Conservation (phyloP, 1,140 invertebrate genomes). For the Drosophila pachea region DNA sequence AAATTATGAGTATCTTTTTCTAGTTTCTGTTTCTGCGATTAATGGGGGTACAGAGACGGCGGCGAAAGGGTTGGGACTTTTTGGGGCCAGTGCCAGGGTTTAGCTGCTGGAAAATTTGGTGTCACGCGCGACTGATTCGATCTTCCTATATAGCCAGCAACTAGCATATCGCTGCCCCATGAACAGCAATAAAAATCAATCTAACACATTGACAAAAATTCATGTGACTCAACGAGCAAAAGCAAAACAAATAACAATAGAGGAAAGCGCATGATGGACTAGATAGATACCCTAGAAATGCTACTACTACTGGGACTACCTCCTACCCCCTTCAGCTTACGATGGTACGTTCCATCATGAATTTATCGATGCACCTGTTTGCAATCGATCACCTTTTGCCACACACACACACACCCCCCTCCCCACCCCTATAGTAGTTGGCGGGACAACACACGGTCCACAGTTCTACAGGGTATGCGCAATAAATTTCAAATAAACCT, state of each 20-base stretch:
- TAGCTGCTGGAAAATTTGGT: conserved; percentile 57
- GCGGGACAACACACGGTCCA: neutral
- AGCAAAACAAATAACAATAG: conserved; percentile 19
- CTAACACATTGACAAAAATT: conserved; percentile 70
- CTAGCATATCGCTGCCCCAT: conserved; percentile 20
- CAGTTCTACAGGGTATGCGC: conserved; percentile 32
- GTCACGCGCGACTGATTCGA: conserved; percentile 60
- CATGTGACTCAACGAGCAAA: conserved; percentile 55
- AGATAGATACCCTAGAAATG: conserved; percentile 28
- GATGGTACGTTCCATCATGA: neutral
- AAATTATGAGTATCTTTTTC: conserved; percentile 37
- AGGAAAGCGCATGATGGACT: neutral
- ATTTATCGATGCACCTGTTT: neutral
- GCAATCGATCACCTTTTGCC: too few relatives aligned
- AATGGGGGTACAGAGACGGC: too few relatives aligned
- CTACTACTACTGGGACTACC: neutral
- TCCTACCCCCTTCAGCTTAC: too few relatives aligned
- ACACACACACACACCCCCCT: too few relatives aligned
- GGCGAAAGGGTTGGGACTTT: neutral
- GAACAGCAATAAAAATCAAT: conserved; percentile 63
- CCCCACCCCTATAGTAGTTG: too few relatives aligned
- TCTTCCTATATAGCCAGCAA: conserved; percentile 9
- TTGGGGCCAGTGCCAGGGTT: neutral
- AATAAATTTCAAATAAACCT: conserved; percentile 47
- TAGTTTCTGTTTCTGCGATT: neutral